phyloP scores from a whole-genome alignment of 2,797 vertebrate genomes.

The Lutjanus argentimaculatus region DNA sequence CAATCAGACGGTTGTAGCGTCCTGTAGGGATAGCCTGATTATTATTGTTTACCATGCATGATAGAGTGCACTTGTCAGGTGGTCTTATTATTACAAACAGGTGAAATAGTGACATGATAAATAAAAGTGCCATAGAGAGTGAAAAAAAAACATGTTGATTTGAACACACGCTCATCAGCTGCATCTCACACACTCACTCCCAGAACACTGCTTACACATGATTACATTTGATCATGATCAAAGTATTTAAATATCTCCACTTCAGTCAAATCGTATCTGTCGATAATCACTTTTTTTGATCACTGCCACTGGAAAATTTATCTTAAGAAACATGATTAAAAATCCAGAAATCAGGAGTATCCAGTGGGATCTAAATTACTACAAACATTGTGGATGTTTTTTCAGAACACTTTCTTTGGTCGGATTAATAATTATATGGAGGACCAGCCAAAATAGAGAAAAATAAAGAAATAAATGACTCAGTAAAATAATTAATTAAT shows the following conservation, averaged over 20 bases:
- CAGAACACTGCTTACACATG: conserved; percentile 13
- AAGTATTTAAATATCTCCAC: conserved; percentile 6
- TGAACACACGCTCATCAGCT: conserved; percentile 26
- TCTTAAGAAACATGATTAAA: background rate
- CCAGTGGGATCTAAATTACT: conserved; percentile 5
- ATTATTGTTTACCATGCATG: conserved; percentile 69
- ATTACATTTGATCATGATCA: background rate
- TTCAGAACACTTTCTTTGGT: conserved; percentile 39
- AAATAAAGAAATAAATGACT: too few species aligned
- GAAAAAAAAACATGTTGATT: conserved; percentile 22
- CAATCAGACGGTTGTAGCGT: conserved; percentile 26
- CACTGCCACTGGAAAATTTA: conserved; percentile 2
- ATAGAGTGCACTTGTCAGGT: conserved; percentile 53
- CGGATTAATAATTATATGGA: background rate
- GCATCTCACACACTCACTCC: conserved; percentile 5
- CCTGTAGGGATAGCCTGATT: conserved; percentile 53
- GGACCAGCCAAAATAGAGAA: too few species aligned
- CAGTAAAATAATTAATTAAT: too few species aligned
- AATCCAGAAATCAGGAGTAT: background rate
- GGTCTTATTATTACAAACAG: conserved; percentile 40
- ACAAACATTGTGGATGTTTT: background rate
- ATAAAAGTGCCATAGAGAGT: conserved; percentile 38
- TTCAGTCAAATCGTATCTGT: background rate
- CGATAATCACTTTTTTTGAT: background rate
- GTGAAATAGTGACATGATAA: conserved; percentile 34